Conservation (phyloP, 1,140 invertebrate species). For the Drosophila tristis region DNA sequence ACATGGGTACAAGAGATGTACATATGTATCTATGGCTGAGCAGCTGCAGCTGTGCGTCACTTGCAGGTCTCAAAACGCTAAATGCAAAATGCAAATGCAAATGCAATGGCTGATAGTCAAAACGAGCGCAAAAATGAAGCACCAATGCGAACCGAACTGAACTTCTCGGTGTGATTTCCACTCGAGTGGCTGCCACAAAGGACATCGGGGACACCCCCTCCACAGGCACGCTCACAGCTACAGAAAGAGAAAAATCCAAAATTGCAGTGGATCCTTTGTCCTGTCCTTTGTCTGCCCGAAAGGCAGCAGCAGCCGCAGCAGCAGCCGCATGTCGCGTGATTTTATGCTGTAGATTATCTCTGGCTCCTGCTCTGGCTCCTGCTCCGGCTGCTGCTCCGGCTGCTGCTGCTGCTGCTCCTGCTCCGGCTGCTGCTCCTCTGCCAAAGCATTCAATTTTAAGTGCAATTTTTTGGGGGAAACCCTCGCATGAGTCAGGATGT, state of each 20-base stretch:
- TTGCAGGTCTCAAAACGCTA: not conserved
- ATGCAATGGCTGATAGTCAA: slow-evolving; percentile 75
- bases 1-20: no score
- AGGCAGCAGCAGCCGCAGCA: slow-evolving; percentile 13
- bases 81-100: slow-evolving; percentile 27
- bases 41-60: slow-evolving; percentile 64
- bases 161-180: slow-evolving; percentile 69
- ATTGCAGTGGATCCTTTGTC: slow-evolving; percentile 52
- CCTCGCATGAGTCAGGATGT: slow-evolving; percentile 42
- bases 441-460: slow-evolving; percentile 71
- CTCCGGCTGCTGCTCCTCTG: not conserved
- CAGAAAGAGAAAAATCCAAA: slow-evolving; percentile 28
- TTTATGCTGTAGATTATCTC: slow-evolving; percentile 75
- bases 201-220: not conserved
- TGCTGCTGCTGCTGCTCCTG: slow-evolving; percentile 13
- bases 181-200: slow-evolving; percentile 42
- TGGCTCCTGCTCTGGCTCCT: slow-evolving; percentile 20
- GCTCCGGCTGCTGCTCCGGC: not conserved
- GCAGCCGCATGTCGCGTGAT: slow-evolving; percentile 71
- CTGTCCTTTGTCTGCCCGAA: slow-evolving; percentile 59
- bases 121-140: slow-evolving; percentile 72
- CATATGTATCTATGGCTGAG: not conserved
- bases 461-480: slow-evolving; percentile 65
- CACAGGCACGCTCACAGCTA: not conserved
- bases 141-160: slow-evolving; percentile 41